These are phyloP conservation scores for Megastigmus dorsalis DNA, from an alignment of 2,888 invertebrate species.

Conservation along the genomic window DNA sequence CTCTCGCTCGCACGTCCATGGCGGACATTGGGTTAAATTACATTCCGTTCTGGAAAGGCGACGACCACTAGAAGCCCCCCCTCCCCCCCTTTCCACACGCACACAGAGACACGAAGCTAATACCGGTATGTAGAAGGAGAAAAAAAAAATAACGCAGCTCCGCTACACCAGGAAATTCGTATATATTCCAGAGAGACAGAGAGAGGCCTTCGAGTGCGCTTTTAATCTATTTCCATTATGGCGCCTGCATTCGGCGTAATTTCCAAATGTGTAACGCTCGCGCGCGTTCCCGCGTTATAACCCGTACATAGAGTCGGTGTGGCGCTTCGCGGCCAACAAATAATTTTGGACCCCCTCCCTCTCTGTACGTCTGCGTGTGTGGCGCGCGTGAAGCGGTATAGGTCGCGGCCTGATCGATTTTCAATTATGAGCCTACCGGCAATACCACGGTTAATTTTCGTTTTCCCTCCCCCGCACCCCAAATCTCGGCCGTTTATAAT, in stretches of 20 bases:
- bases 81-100: not conserved
- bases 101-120: not conserved
- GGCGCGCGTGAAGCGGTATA: too few species aligned
- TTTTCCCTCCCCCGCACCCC: too few species aligned
- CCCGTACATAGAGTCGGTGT: not conserved
- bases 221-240: constrained; percentile 17
- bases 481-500: constrained; percentile 10
- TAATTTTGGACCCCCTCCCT: constrained; percentile 20
- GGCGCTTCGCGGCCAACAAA: not conserved
- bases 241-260: not conserved
- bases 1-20: too few species aligned
- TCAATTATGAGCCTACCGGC: constrained; percentile 20
- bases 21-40: too few species aligned
- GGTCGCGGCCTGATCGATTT: constrained; percentile 24
- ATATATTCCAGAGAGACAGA: not conserved
- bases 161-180: not conserved
- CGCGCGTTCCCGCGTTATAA: too few species aligned
- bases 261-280: not conserved
- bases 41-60: too few species aligned
- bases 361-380: too few species aligned
- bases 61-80: too few species aligned
- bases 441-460: constrained; percentile 10
- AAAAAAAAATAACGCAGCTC: not conserved
- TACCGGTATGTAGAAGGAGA: too few species aligned
- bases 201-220: not conserved